Evolutionary conservation across 2,888 invertebrate genomes (phyloP).

Genomic region (Neoscelio sp.): DNA sequence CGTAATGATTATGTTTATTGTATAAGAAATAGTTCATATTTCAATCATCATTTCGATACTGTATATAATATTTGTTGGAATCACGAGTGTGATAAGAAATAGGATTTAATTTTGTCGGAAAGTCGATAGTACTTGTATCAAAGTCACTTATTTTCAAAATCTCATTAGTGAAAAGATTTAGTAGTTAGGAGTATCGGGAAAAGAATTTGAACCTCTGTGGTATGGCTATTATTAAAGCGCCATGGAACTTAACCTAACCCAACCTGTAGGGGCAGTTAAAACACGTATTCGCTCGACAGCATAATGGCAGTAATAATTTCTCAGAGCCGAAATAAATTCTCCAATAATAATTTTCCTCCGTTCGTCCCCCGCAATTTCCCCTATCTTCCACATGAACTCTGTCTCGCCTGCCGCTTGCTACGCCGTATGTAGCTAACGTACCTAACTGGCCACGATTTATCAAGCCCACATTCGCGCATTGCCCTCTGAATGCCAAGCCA

Average conservation of each 20-base stretch:
- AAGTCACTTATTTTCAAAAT: conserved; percentile 54
- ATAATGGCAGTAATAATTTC: conserved; percentile 80
- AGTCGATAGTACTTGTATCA: conserved; percentile 22
- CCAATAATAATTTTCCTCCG: conserved; percentile 80
- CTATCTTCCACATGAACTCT: conserved; percentile 58
- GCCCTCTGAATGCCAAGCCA: conserved; percentile 57
- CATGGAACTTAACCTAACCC: conserved; percentile 69
- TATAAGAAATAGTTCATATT: neutral
- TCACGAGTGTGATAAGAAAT: conserved; percentile 6
- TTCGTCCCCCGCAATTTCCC: conserved; percentile 62
- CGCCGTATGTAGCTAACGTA: conserved; percentile 80
- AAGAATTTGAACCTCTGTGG: conserved; percentile 65
- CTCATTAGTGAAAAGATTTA: conserved; percentile 26
- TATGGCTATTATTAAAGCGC: conserved; percentile 70
- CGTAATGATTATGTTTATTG: no score
- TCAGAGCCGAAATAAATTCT: conserved; percentile 79
- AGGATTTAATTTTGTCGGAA: conserved; percentile 36
- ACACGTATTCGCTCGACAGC: conserved; percentile 78
- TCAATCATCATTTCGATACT: neutral
- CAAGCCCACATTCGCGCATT: conserved; percentile 77
- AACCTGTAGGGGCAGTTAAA: conserved; percentile 73
- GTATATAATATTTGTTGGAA: conserved; percentile 6
- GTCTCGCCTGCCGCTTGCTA: conserved; percentile 68
- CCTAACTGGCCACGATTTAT: conserved; percentile 81
- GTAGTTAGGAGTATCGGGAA: conserved; percentile 38